Evolutionary conservation across 2,888 invertebrate genomes (phyloP), one percentile per base, ranked within the genome.

Genomic region (Malthinus flaveolus): DNA sequence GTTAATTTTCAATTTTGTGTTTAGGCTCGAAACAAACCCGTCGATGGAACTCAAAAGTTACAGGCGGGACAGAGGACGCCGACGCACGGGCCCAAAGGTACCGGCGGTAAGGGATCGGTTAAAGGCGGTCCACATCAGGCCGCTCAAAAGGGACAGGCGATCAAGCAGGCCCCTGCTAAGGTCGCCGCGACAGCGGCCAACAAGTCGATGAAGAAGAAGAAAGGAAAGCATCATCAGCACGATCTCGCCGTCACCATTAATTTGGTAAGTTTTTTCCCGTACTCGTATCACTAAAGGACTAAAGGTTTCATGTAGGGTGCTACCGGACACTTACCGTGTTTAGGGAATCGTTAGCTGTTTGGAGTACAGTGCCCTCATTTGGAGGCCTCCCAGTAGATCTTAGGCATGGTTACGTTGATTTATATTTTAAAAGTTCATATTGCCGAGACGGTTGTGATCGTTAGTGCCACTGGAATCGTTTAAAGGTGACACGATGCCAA

Each of bases 231-330:
- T 67, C 90, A 90, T 73, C 89, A 89, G 74, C 89, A 91, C 70
- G 91, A 92, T 72, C 85, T 91, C 54, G 86, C 88, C 66, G 91
- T 92, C 68, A 91, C 90, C 66, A 91, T 92, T 69, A 87, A 91
- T 77, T 78, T 91, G 85, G 92, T 91, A 75, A 87, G 88, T 79
- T 31, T 23, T 23, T 23, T 5, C 23, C 5, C 5, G 3, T 23
- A 23, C 23, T 23, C 23, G 23, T 3, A 23, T 23, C 5, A 23
- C 23, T 5, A 3, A 23, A 23, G 23, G 23, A n/a, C n/a, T n/a
- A n/a, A n/a, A n/a, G n/a, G n/a, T n/a, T n/a, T n/a, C n/a, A n/a
- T n/a, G n/a, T n/a, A n/a, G n/a, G n/a, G n/a, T n/a, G n/a, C n/a
- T n/a, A n/a, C n/a, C n/a, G n/a, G n/a, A n/a, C n/a, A n/a, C n/a